Percentiles rank a stretch among this genome's conserved stretches.
These are phyloP conservation scores for Idaea biselata DNA, from an alignment of 2,888 invertebrate species.

Conservation along the genomic window DNA sequence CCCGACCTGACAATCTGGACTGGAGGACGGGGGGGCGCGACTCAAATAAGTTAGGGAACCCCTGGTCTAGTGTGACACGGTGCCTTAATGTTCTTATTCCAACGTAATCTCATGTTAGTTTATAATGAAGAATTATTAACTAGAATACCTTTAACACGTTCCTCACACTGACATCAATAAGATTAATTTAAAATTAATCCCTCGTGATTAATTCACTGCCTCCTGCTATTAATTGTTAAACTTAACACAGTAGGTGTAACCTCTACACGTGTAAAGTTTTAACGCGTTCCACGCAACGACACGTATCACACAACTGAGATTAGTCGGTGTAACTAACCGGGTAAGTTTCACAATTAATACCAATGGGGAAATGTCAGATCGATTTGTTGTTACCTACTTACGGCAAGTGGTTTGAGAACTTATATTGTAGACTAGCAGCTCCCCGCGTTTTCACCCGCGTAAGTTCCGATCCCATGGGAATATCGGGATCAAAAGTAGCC, in stretches of 20 bases:
- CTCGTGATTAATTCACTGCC: neutral
- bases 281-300: slow-evolving; percentile 6
- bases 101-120: too few species aligned
- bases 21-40: too few species aligned
- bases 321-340: slow-evolving; percentile 46
- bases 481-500: neutral
- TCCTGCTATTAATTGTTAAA: slow-evolving; percentile 7
- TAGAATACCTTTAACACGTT: neutral
- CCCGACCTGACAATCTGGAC: too few species aligned
- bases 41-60: too few species aligned
- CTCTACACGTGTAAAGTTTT: slow-evolving; percentile 9
- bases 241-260: slow-evolving; percentile 12
- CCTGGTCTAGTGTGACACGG: too few species aligned
- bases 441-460: neutral
- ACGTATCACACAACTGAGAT: slow-evolving; percentile 35
- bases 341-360: slow-evolving; percentile 63
- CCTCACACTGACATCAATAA: neutral
- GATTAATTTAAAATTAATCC: neutral
- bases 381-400: slow-evolving; percentile 32
- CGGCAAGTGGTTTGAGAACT: neutral
- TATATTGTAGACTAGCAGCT: neutral
- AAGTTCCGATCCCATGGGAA: neutral
- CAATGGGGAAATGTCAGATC: slow-evolving; percentile 36
- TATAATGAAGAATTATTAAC: too few species aligned
- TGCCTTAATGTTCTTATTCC: too few species aligned